Percentiles rank a stretch among this genome's conserved stretches.
Evolutionary conservation across 2,113 vertebrate species (phyloP).

Genomic region (Uropsilus gracilis): DNA sequence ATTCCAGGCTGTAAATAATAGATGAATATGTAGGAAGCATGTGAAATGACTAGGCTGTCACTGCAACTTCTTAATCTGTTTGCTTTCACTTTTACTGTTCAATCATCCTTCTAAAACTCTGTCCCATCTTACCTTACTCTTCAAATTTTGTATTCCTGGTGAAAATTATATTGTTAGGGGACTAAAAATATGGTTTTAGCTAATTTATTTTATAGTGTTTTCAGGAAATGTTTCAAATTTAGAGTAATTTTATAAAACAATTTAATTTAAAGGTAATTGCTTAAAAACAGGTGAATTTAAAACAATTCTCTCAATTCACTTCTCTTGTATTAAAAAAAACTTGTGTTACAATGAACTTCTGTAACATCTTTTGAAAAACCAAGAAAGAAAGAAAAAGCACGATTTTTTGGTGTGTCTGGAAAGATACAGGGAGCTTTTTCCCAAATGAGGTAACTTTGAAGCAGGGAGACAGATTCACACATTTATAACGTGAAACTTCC

Average conservation of each 20-base stretch:
- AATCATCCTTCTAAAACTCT: background rate
- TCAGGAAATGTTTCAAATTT: background rate
- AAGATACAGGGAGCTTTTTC: constrained; percentile 34
- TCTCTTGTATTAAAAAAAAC: constrained; percentile 11
- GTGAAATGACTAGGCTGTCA: background rate
- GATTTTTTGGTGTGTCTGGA: background rate
- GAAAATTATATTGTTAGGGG: background rate
- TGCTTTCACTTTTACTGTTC: constrained; percentile 48
- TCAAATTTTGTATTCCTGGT: background rate
- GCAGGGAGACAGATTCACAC: constrained; percentile 38
- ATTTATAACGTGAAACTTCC: constrained; percentile 47
- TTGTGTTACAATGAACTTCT: constrained; percentile 19
- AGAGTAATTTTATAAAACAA: background rate
- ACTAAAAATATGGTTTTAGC: background rate
- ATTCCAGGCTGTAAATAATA: background rate
- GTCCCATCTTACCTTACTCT: background rate
- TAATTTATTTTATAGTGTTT: background rate
- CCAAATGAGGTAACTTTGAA: constrained; percentile 56
- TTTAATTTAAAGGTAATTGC: background rate
- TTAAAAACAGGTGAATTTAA: constrained; percentile 25
- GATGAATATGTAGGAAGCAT: background rate
- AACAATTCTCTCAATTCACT: background rate
- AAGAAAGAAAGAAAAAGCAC: background rate
- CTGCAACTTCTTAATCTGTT: constrained; percentile 18
- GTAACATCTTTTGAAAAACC: background rate